Conservation (phyloP, 1,140 invertebrate genomes). For the Atta cephalotes region DNA sequence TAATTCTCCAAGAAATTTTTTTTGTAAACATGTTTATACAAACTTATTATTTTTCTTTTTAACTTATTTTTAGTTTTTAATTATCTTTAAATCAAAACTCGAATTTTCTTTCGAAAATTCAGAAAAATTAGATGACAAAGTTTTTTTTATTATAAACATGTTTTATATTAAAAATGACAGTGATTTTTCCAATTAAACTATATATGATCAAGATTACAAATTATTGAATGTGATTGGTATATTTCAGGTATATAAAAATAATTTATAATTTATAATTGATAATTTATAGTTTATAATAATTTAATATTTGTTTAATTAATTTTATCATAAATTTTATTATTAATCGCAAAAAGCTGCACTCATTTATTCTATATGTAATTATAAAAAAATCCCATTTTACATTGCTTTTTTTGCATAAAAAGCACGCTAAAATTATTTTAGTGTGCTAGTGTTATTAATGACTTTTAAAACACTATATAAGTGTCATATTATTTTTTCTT, state of each 20-base stretch:
- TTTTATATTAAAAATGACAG: constrained; percentile 2
- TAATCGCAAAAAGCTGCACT: not conserved
- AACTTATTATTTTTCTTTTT: not conserved
- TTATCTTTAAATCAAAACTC: not conserved
- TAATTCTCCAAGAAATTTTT: not conserved
- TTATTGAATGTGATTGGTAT: not conserved
- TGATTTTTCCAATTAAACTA: not conserved
- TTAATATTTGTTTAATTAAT: not conserved
- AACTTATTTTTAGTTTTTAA: not conserved
- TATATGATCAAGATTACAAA: not conserved
- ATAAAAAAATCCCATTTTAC: not conserved
- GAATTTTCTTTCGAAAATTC: not conserved
- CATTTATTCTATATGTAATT: not conserved
- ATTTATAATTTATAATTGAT: not conserved
- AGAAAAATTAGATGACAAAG: not conserved
- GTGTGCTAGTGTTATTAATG: not conserved
- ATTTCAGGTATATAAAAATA: not conserved
- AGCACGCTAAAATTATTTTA: not conserved
- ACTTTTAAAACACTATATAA: not conserved
- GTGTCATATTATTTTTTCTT: not conserved
- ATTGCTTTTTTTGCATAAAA: not conserved
- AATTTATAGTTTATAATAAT: not conserved
- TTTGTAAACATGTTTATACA: not conserved
- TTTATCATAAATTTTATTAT: not conserved
- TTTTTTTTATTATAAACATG: not conserved